These are phyloP conservation scores for Erpetoichthys calabaricus DNA, from an alignment of 2,797 vertebrate genomes.

Conservation along the genomic window DNA sequence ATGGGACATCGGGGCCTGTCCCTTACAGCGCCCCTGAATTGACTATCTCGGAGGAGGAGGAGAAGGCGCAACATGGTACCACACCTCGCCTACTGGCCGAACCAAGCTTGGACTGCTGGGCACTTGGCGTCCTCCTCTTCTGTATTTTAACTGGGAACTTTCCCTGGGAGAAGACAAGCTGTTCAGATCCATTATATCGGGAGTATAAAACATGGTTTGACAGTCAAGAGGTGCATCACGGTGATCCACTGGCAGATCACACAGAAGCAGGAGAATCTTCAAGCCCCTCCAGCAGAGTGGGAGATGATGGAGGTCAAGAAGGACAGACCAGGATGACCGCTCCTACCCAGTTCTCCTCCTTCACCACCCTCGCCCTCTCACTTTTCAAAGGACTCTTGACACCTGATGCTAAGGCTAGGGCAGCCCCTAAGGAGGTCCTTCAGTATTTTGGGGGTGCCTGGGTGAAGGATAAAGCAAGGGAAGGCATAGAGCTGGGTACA, in stretches of 20 bases:
- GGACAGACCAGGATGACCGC: conserved; percentile 14
- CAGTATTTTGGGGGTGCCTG: conserved; percentile 59
- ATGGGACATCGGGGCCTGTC: conserved; percentile 43
- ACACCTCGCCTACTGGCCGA: conserved; percentile 63
- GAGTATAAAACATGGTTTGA: conserved; percentile 67
- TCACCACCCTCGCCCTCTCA: conserved; percentile 55
- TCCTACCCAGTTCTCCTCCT: conserved; percentile 58
- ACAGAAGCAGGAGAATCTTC: too few relatives aligned
- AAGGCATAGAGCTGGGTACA: conserved; percentile 14
- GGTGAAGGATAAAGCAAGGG: conserved; percentile 39
- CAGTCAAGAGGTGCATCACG: conserved; percentile 13
- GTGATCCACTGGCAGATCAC: too few relatives aligned
- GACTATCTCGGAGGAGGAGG: conserved; percentile 32
- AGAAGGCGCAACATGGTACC: conserved; percentile 29
- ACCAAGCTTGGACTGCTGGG: conserved; percentile 76
- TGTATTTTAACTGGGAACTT: conserved; percentile 87
- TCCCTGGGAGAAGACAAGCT: conserved; percentile 82
- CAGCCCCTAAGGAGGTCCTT: conserved; percentile 58
- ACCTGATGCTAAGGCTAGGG: conserved; percentile 55
- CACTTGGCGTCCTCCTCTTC: conserved; percentile 75
- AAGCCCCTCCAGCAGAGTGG: too few relatives aligned
- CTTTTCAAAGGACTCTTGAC: conserved; percentile 66
- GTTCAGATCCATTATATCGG: conserved; percentile 62
- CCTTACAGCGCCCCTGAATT: conserved; percentile 84
- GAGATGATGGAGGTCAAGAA: too few relatives aligned